A percentile compares a stretch with the other conserved stretches of the same genome.
Evolutionary conservation across 2,113 vertebrate species (phyloP).

Genomic region (Calyptomena viridis): DNA sequence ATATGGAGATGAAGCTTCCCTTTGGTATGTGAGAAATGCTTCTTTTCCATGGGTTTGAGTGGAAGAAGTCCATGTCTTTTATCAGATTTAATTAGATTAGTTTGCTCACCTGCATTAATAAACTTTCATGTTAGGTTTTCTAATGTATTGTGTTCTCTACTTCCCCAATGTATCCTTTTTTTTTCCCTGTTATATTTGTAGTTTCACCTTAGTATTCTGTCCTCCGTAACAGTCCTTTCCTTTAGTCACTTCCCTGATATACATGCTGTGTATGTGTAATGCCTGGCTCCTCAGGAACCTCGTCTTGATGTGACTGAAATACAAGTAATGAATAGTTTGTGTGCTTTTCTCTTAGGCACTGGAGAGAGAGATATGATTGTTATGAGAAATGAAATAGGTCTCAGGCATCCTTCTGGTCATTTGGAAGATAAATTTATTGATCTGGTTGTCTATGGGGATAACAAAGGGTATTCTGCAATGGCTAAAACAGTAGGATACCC

Average conservation of each 20-base stretch:
- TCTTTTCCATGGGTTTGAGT: background rate
- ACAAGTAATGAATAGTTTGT: background rate
- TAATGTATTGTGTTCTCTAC: background rate
- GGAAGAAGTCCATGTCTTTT: background rate
- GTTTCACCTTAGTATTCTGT: background rate
- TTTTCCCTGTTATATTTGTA: background rate
- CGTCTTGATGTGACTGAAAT: background rate
- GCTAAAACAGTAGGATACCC: constrained; percentile 96
- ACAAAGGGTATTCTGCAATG: constrained; percentile 92
- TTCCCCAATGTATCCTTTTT: background rate
- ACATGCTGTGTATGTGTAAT: background rate
- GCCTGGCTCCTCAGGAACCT: background rate
- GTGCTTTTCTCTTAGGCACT: constrained; percentile 72
- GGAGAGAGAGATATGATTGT: constrained; percentile 92
- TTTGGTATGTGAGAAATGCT: constrained; percentile 77
- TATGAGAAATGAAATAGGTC: constrained; percentile 89
- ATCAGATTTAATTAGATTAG: background rate
- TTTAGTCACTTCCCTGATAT: background rate
- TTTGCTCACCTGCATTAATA: background rate
- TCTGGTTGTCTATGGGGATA: constrained; percentile 91
- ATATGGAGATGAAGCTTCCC: constrained; percentile 87
- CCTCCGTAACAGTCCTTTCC: background rate
- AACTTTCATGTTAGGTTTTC: background rate
- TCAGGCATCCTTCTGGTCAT: constrained; percentile 91
- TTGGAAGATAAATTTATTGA: constrained; percentile 88